Percentiles rank a stretch among this genome's conserved stretches.
Evolutionary conservation across 2,797 vertebrate species (phyloP).

Genomic region (Halcyon smyrnensis): DNA sequence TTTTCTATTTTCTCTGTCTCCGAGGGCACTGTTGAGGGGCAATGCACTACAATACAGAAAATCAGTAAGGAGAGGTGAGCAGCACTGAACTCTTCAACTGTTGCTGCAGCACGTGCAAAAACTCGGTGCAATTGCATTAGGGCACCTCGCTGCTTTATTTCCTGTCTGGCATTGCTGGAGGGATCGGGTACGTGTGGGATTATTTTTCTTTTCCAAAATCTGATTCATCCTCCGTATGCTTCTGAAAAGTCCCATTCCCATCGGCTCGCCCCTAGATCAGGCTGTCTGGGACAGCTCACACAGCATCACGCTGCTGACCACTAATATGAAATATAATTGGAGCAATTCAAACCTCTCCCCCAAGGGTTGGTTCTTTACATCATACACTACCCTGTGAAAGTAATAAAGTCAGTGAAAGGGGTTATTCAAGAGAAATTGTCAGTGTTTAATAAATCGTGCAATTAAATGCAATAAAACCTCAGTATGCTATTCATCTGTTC

Average conservation of each 20-base stretch:
- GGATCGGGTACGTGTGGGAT: neutral
- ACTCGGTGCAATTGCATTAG: neutral
- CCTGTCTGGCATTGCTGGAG: slow-evolving; percentile 11
- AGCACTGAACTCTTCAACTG: neutral
- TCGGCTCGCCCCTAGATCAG: slow-evolving; percentile 8
- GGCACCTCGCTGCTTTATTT: slow-evolving; percentile 20
- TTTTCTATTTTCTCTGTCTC: neutral
- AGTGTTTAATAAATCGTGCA: slow-evolving; percentile 69
- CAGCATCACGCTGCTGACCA: slow-evolving; percentile 32
- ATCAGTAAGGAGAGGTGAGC: neutral
- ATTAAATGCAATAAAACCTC: slow-evolving; percentile 68
- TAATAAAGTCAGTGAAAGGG: slow-evolving; percentile 68
- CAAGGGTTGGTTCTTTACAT: slow-evolving; percentile 63
- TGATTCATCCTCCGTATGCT: slow-evolving; percentile 8
- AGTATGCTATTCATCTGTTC: slow-evolving; percentile 65
- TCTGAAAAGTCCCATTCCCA: slow-evolving; percentile 26
- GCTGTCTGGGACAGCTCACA: slow-evolving; percentile 42
- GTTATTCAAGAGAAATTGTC: slow-evolving; percentile 70
- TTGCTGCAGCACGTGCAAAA: neutral
- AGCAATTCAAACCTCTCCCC: slow-evolving; percentile 63
- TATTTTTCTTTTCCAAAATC: neutral
- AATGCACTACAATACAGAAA: neutral
- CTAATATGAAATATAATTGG: slow-evolving; percentile 68
- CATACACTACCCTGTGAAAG: slow-evolving; percentile 61
- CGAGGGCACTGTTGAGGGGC: neutral